These are phyloP conservation scores for Kuschelorhynchus macadamiae DNA, from an alignment of 2,888 invertebrate species.

Conservation along the genomic window DNA sequence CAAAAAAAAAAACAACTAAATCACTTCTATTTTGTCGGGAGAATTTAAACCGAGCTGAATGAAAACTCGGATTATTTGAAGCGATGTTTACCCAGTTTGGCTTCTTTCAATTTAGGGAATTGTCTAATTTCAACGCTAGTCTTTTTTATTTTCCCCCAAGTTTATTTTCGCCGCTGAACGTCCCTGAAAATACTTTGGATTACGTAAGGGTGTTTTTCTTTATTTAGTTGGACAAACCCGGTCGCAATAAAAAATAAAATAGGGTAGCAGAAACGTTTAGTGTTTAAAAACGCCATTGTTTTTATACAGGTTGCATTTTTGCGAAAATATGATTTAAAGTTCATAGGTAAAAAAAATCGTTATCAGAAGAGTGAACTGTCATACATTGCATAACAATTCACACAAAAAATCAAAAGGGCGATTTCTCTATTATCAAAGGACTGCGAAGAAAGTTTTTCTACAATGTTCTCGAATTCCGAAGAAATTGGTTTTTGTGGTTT, in stretches of 20 bases:
- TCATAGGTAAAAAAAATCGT: too few species aligned
- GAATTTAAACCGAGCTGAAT: constrained; percentile 29
- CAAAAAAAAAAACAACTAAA: not conserved
- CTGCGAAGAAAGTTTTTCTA: too few species aligned
- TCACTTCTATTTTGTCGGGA: constrained; percentile 10
- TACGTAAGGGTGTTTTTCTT: constrained; percentile 13
- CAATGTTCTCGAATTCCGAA: too few species aligned
- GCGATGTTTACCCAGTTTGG: constrained; percentile 32
- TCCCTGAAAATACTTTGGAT: constrained; percentile 9
- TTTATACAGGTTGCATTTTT: too few species aligned
- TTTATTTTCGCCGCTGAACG: constrained; percentile 20
- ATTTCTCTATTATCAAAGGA: too few species aligned
- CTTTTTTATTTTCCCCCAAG: constrained; percentile 22
- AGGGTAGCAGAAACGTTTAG: too few species aligned
- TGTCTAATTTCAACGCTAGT: constrained; percentile 32
- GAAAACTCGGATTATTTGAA: constrained; percentile 35
- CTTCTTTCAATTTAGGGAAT: constrained; percentile 39
- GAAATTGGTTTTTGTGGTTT: too few species aligned
- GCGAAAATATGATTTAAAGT: too few species aligned
- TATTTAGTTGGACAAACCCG: not conserved
- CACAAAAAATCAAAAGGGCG: too few species aligned
- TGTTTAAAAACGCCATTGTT: too few species aligned
- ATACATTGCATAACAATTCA: too few species aligned
- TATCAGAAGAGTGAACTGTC: too few species aligned
- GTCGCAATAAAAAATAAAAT: not conserved